Conservation (phyloP, 2,113 vertebrate species). For the Brachypteracias leptosomus region DNA sequence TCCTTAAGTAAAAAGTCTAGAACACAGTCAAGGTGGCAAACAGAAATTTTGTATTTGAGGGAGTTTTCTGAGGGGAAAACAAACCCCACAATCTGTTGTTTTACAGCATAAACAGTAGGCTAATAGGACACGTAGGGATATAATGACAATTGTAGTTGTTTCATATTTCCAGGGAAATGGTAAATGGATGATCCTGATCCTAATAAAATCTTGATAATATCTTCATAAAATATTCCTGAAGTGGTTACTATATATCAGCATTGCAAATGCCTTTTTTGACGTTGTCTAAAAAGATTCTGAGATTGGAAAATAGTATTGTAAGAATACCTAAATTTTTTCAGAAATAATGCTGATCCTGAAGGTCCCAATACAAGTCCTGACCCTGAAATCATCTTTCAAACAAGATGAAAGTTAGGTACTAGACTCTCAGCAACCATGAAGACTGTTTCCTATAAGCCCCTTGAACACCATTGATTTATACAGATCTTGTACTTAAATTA, state of each 20-base stretch:
- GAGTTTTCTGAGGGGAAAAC: not conserved
- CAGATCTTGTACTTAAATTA: not conserved
- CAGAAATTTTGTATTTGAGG: not conserved
- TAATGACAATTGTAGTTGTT: not conserved
- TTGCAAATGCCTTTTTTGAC: not conserved
- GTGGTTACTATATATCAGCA: not conserved
- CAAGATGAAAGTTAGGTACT: not conserved
- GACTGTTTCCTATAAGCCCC: not conserved
- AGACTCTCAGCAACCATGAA: not conserved
- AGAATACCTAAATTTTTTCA: not conserved
- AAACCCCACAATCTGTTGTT: not conserved
- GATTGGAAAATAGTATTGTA: not conserved
- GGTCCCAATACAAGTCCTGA: not conserved
- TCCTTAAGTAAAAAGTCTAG: not conserved
- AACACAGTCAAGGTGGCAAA: not conserved
- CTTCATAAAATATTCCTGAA: not conserved
- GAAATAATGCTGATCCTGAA: not conserved
- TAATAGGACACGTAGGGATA: fast-evolving
- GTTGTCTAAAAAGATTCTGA: not conserved
- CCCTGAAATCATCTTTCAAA: not conserved
- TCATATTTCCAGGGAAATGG: not conserved
- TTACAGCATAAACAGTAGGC: not conserved
- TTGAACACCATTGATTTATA: not conserved
- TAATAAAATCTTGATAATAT: not conserved
- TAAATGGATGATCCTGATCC: not conserved